Base-by-base conservation (phyloP, 2,888 invertebrate species). In the Aleiodes leptofemur region DNA sequence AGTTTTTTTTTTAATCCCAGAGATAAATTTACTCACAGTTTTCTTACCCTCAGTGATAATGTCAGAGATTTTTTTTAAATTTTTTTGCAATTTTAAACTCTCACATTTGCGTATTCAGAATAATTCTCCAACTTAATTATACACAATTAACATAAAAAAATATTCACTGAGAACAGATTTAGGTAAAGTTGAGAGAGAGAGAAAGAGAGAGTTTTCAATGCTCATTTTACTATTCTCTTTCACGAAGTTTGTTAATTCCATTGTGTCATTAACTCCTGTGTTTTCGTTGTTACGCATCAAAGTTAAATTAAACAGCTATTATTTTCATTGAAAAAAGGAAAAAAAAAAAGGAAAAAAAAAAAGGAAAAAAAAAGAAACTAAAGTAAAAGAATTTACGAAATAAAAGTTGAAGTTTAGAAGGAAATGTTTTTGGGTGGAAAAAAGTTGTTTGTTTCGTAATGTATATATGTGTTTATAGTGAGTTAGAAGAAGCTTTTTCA, bases 191-290 rank as follows among this genome's bases (percentile, higher is more conserved):
- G 8, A 16, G 48, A 23, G 1, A 23, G 23, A 23, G 8, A 16
- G 48, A 23, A 1, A 23, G 23, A 23, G 1, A 23, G 23, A 64
- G 43, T 64, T 64, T 64, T 64, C 64, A 64, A 64, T 64, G 64
- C 48, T 64, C 64, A 64, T 64, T 64, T 34, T 6, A 34, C 3
- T 64, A 34, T 34, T 64, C 48, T 23, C 64, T 43, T 11, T 43
- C 14, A 23, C 31, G 43, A 16, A 64, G 4, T 64, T 64, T 48
- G 64, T 48, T 64, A 43, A 43, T 29, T n/a, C 59, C n/a, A 48
- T 64, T 64, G 64, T 64, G 48, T 23, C 43, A 64, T 64, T 64
- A 64, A 64, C 16, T 43, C 34, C 64, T 64, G 6, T 16, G 29
- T 43, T 48, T 29, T n/a, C 16, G 48, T 38, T 61, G 61, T 61